These are phyloP conservation scores for Enteromius anoplus DNA, from an alignment of 2,797 vertebrate genomes.

Conservation along the genomic window DNA sequence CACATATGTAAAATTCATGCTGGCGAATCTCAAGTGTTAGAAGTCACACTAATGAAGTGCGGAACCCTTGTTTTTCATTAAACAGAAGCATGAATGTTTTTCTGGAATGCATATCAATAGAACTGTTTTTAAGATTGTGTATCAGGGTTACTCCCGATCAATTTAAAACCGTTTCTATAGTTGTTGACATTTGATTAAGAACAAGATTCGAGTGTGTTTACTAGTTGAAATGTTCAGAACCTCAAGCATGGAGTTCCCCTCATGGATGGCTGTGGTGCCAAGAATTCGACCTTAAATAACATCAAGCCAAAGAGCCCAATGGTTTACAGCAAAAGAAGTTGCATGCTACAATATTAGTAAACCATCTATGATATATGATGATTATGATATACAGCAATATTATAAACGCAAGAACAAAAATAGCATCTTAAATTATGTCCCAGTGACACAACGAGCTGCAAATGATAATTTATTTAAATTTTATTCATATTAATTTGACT, in stretches of 20 bases:
- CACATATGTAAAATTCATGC: conserved; percentile 13
- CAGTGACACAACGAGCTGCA: neutral
- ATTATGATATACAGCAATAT: conserved; percentile 33
- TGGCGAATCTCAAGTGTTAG: neutral
- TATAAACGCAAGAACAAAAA: conserved; percentile 30
- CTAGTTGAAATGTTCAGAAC: conserved; percentile 13
- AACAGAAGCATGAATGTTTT: neutral
- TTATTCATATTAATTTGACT: conserved; percentile 4
- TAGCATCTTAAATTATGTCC: neutral
- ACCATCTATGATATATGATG: conserved; percentile 13
- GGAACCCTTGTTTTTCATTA: neutral
- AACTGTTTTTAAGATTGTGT: neutral
- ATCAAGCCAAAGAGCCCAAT: conserved; percentile 22
- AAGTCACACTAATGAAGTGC: conserved; percentile 10
- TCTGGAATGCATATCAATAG: neutral
- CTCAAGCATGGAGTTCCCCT: conserved; percentile 33
- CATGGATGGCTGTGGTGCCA: neutral
- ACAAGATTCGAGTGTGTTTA: conserved; percentile 9
- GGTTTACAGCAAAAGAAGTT: conserved; percentile 14
- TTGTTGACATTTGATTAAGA: conserved; percentile 1
- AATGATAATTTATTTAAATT: conserved; percentile 8
- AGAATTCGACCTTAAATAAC: conserved; percentile 44
- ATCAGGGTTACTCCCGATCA: neutral
- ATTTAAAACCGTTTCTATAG: neutral
- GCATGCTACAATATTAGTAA: conserved; percentile 10